Evolutionary conservation across 2,113 vertebrate genomes (phyloP).

Genomic region (Camelus dromedarius): DNA sequence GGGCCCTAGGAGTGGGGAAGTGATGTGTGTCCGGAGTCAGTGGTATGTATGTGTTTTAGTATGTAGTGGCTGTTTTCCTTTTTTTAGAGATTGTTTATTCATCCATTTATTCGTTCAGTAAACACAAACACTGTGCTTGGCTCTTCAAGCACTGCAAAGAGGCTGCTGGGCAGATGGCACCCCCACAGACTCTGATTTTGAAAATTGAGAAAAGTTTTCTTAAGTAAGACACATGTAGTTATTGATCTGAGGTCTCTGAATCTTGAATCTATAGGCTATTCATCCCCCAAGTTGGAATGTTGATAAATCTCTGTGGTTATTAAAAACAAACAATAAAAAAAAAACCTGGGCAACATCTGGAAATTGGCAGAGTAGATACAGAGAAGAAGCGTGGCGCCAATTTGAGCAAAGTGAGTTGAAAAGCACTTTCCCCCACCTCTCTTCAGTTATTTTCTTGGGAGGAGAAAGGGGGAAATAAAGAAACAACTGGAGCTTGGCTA

Average conservation of each 20-base stretch:
- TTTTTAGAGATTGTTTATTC: neutral
- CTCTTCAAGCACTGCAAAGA: neutral
- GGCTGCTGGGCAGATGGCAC: neutral
- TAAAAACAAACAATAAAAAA: neutral
- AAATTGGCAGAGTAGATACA: conserved; percentile 38
- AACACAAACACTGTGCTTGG: neutral
- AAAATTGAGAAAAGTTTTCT: neutral
- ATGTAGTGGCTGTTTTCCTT: neutral
- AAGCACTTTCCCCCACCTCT: neutral
- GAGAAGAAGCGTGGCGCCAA: neutral
- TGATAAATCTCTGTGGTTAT: conserved; percentile 28
- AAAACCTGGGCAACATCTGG: neutral
- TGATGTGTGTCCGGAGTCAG: neutral
- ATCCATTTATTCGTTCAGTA: conserved; percentile 9
- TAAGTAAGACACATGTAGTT: neutral
- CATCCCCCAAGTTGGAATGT: neutral
- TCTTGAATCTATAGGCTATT: conserved; percentile 22
- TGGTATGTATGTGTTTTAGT: neutral
- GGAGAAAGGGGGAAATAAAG: neutral
- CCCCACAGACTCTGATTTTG: neutral
- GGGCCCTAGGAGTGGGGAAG: neutral
- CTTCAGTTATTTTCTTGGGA: neutral
- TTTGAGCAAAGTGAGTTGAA: conserved; percentile 16
- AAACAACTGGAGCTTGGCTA: conserved; percentile 3
- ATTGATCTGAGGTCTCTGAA: neutral